Percentiles rank a stretch among this genome's conserved stretches.
These are phyloP conservation scores for Steromphala cineraria DNA, from an alignment of 2,888 invertebrate species.

Conservation along the genomic window DNA sequence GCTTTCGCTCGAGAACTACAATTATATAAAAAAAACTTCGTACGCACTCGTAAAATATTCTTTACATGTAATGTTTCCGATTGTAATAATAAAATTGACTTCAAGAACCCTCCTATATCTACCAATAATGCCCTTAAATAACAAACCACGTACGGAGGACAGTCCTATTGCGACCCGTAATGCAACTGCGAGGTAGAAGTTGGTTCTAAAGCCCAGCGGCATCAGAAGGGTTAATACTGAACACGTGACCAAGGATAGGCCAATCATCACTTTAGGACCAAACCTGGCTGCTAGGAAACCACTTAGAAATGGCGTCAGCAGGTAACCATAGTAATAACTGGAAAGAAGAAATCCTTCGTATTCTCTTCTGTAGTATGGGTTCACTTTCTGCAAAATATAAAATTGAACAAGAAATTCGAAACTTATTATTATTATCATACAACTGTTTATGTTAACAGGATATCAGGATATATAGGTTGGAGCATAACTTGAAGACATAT, in stretches of 20 bases:
- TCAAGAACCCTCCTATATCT: no score
- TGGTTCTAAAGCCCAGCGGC: slow-evolving; percentile 3
- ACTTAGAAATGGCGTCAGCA: slow-evolving; percentile 25
- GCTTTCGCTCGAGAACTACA: no score
- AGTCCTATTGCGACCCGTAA: slow-evolving; percentile 2
- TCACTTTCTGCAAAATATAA: neutral
- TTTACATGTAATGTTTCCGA: no score
- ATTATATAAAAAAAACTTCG: no score
- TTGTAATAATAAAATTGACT: no score
- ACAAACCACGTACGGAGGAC: neutral
- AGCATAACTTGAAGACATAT: no score
- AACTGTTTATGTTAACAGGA: no score
- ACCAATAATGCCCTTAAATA: no score
- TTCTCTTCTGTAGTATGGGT: neutral
- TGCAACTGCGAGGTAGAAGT: slow-evolving; percentile 21
- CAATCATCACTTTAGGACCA: slow-evolving; percentile 20
- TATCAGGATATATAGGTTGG: no score
- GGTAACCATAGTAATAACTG: slow-evolving; percentile 27
- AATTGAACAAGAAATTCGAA: no score
- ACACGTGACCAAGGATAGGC: slow-evolving; percentile 14
- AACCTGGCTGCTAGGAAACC: neutral
- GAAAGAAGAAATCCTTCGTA: slow-evolving; percentile 24
- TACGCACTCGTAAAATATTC: no score
- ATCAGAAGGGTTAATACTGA: slow-evolving; percentile 16
- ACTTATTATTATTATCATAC: no score